A percentile compares a stretch with the other conserved stretches of the same genome.
Conservation (phyloP, 1,140 invertebrate genomes). For the Papilio machaon region DNA sequence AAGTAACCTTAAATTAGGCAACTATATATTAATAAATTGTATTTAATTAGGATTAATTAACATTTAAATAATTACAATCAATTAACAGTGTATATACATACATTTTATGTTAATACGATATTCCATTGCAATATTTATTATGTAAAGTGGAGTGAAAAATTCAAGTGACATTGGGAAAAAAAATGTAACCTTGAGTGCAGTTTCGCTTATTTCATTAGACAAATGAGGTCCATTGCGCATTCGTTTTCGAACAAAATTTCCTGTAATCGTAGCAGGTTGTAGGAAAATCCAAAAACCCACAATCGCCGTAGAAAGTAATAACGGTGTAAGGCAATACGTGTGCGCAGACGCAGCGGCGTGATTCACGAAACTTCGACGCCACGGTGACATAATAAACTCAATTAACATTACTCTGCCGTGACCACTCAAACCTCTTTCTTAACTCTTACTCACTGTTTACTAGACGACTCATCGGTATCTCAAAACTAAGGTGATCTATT, state of each 20-base stretch:
- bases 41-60: no score
- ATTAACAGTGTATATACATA: no score
- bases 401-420: slow-evolving; percentile 72
- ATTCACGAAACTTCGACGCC: slow-evolving; percentile 71
- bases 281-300: slow-evolving; percentile 50
- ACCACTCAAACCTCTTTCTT: slow-evolving; percentile 59
- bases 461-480: slow-evolving; percentile 54
- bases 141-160: no score
- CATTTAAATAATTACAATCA: no score
- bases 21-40: neutral
- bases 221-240: neutral
- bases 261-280: slow-evolving; percentile 26
- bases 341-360: slow-evolving; percentile 55
- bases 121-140: no score
- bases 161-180: neutral
- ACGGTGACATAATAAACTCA: slow-evolving; percentile 78
- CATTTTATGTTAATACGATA: no score
- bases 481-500: slow-evolving; percentile 38
- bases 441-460: slow-evolving; percentile 69
- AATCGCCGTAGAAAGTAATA: slow-evolving; percentile 76
- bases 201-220: neutral
- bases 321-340: slow-evolving; percentile 67
- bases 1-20: neutral
- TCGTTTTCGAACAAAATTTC: slow-evolving; percentile 27
- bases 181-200: neutral